Evolutionary conservation across 2,888 invertebrate genomes (phyloP), one percentile per base, ranked within the genome.

Genomic region (Cremastinae sp.): DNA sequence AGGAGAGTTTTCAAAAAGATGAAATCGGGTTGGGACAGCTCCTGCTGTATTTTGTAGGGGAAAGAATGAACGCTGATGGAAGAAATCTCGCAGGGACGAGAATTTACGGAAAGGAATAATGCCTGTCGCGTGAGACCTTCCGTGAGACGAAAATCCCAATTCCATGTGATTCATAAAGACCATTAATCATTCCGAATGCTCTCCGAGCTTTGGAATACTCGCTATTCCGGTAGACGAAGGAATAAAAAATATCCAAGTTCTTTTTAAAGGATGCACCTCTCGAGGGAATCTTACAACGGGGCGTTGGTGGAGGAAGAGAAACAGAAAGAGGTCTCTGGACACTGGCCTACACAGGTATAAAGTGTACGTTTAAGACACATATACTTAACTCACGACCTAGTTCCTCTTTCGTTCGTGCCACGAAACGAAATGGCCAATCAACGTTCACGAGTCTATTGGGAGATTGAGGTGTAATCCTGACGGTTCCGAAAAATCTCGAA

Each of bases 111-210:
- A 28, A 28, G 28, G 28, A 28, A 28, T 28, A 3, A 5, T 41
- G 51, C 51, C 35, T 58, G 41, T 66, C 70, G 74, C 65, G 41
- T 53, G 73, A 70, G 70, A 74, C 74, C 65, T 73, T 66, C 59
- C 55, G 74, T 65, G 74, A 77, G 77, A 77, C 74, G 70, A 77
- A 77, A 68, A 76, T 74, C 70, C 78, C 79, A 81, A 82, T 82
- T 80, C 81, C 80, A 72, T 56, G 74, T 83, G 83, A 83, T 84
- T 81, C 81, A 82, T 80, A 79, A 74, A 79, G 78, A 81, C 81
- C 81, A 82, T 83, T 84, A 82, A 81, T 83, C 83, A 82, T 79
- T 68, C 72, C 43, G 74, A 73, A 79, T 81, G 65, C 43, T 61
- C 58, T 64, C 37, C 35, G 22, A 62, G 22, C 71, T 43, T 66